These are phyloP conservation scores for Excalfactoria chinensis DNA, from an alignment of 2,113 vertebrate species.

Conservation along the genomic window DNA sequence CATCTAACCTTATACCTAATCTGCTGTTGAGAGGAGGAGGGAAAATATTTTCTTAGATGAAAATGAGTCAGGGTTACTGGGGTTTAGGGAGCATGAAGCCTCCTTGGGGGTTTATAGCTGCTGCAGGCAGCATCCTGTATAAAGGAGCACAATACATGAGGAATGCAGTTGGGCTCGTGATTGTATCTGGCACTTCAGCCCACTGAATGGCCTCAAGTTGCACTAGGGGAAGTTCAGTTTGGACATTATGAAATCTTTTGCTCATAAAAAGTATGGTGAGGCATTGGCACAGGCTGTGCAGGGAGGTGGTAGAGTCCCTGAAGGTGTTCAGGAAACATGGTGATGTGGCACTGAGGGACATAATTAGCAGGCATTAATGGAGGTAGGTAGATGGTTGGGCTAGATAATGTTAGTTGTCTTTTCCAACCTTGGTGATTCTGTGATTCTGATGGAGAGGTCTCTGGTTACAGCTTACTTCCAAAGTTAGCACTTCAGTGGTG, in stretches of 20 bases:
- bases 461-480: neutral
- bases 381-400: too few species aligned
- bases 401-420: too few species aligned
- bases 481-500: neutral
- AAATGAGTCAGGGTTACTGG: neutral
- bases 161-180: neutral
- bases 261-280: too few species aligned
- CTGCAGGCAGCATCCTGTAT: neutral
- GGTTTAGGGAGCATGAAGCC: neutral
- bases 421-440: too few species aligned
- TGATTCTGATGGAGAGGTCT: neutral
- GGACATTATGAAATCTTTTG: too few species aligned
- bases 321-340: too few species aligned
- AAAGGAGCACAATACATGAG: neutral
- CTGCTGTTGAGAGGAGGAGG: neutral
- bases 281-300: too few species aligned
- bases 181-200: neutral
- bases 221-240: too few species aligned
- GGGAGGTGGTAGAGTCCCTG: too few species aligned
- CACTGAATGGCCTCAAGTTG: too few species aligned
- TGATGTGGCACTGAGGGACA: too few species aligned
- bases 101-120: neutral
- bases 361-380: too few species aligned
- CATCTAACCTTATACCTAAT: neutral
- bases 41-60: neutral